These are phyloP conservation scores for Astyanax mexicanus DNA, from an alignment of 2,797 vertebrate species.

Conservation along the genomic window DNA sequence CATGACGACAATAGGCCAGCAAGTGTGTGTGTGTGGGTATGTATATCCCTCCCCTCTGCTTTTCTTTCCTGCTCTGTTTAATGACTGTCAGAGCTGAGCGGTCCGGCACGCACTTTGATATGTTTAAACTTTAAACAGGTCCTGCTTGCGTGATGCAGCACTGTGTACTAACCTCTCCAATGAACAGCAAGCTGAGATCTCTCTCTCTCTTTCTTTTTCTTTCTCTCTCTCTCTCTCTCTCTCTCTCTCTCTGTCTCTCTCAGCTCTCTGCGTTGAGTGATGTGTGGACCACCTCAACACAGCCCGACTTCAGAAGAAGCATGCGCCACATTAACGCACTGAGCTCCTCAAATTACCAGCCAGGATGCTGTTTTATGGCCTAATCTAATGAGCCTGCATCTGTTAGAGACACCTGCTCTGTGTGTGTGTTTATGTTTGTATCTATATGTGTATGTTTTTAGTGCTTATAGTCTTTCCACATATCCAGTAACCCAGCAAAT, in stretches of 20 bases:
- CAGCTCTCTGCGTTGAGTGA: conserved; percentile 16
- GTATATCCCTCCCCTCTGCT: not conserved
- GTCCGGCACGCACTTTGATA: conserved; percentile 39
- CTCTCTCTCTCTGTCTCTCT: conserved; percentile 35
- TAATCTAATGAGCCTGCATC: conserved; percentile 41
- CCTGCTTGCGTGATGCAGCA: conserved; percentile 46
- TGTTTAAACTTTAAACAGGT: conserved; percentile 68
- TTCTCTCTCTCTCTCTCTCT: conserved; percentile 4
- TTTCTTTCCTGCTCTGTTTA: conserved; percentile 36
- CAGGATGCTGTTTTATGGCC: conserved; percentile 17
- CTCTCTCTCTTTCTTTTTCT: no score
- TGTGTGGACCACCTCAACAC: not conserved
- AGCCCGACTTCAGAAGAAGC: conserved; percentile 19
- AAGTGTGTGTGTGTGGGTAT: conserved; percentile 34
- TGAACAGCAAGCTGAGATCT: conserved; percentile 15
- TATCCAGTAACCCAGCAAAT: conserved; percentile 2
- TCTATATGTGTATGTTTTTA: not conserved
- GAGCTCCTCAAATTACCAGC: conserved; percentile 41
- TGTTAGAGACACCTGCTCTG: conserved; percentile 48
- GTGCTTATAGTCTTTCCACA: not conserved
- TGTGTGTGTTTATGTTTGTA: conserved; percentile 30
- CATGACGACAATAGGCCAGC: conserved; percentile 57
- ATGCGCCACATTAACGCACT: conserved; percentile 25
- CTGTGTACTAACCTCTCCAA: conserved; percentile 6
- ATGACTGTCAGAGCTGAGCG: conserved; percentile 46